Evolutionary conservation across 2,797 vertebrate species (phyloP).

Genomic region (Hoplostethus mediterraneus): DNA sequence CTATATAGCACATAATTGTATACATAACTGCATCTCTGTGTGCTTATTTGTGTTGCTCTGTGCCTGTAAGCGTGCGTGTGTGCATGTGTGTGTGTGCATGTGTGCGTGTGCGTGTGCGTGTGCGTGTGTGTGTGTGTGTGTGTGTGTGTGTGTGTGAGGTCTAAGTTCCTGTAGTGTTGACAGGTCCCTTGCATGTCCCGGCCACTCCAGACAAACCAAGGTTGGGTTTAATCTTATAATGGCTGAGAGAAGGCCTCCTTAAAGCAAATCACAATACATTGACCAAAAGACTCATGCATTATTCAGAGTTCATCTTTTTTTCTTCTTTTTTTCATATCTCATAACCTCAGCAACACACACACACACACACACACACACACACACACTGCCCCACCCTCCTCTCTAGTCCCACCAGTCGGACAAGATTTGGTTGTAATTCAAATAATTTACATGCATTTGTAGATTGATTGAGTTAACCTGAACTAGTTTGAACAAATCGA

Average conservation of each 20-base stretch:
- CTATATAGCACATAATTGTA: not conserved
- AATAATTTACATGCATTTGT: conserved; percentile 59
- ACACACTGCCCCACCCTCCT: conserved; percentile 32
- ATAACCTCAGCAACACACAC: conserved; percentile 64
- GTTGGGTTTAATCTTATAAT: conserved; percentile 88
- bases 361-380: conserved; percentile 52
- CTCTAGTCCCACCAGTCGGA: conserved; percentile 41
- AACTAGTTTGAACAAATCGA: conserved; percentile 36
- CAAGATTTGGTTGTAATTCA: conserved; percentile 53
- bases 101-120: conserved; percentile 30
- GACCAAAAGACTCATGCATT: conserved; percentile 86
- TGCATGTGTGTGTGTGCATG: conserved; percentile 14
- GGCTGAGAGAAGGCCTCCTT: conserved; percentile 82
- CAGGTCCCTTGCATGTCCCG: conserved; percentile 77
- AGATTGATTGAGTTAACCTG: conserved; percentile 63
- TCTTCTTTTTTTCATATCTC: conserved; percentile 75
- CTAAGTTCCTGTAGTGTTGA: conserved; percentile 75
- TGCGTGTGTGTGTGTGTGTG: conserved; percentile 11
- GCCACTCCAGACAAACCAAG: conserved; percentile 80
- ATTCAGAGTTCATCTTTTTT: conserved; percentile 76
- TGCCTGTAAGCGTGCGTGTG: not conserved
- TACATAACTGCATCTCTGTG: conserved; percentile 9
- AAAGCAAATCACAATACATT: conserved; percentile 86
- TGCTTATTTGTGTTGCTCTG: not conserved
- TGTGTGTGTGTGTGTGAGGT: conserved; percentile 47